phyloP scores from a whole-genome alignment of 2,113 vertebrate species.

The Dromas ardeola region DNA sequence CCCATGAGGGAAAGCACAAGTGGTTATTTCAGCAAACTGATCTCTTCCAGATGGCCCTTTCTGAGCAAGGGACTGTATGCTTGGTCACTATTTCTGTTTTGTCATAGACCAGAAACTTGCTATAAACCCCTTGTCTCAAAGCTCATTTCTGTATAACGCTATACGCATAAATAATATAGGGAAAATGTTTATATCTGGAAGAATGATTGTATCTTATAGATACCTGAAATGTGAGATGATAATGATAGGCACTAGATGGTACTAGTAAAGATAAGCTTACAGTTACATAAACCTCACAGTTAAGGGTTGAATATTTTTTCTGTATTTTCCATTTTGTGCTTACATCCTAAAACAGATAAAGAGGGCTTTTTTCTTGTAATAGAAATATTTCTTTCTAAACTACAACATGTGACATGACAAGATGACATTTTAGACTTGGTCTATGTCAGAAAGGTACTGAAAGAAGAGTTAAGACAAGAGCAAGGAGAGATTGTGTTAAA shows the following conservation, averaged over 20 bases:
- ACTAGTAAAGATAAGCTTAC: background rate
- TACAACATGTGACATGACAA: background rate
- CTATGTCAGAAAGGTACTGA: background rate
- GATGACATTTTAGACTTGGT: background rate
- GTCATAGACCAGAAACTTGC: background rate
- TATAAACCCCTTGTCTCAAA: background rate
- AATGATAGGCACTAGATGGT: background rate
- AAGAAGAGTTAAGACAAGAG: background rate
- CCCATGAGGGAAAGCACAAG: background rate
- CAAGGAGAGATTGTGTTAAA: background rate
- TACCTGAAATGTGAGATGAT: background rate
- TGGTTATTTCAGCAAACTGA: background rate
- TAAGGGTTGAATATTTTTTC: background rate
- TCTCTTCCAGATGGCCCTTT: background rate
- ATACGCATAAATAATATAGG: background rate
- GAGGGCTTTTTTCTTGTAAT: background rate
- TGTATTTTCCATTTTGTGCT: background rate
- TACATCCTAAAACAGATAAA: background rate
- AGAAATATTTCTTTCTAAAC: background rate
- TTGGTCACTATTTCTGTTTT: background rate
- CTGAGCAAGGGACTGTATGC: background rate
- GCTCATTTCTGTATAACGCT: background rate
- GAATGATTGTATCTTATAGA: background rate
- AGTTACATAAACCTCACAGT: background rate
- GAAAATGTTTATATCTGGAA: background rate